Evolutionary conservation across 2,888 invertebrate genomes (phyloP).

Genomic region (Platycheirus albimanus): DNA sequence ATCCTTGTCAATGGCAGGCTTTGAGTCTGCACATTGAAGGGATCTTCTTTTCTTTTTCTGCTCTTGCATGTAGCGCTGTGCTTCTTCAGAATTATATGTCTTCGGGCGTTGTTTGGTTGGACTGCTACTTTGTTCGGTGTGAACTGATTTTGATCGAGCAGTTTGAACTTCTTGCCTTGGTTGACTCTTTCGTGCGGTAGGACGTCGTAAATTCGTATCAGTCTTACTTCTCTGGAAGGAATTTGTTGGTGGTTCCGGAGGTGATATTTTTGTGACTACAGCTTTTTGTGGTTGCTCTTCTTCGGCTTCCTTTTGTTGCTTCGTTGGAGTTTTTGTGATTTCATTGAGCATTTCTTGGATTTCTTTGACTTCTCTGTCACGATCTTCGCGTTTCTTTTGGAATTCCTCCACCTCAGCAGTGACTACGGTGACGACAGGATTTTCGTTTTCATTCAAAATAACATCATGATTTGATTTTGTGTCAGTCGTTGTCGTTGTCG

Average conservation of each 20-base stretch:
- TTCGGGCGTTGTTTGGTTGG: conserved; percentile 63
- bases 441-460: conserved; percentile 59
- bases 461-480: conserved; percentile 46
- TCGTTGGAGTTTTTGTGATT: conserved; percentile 71
- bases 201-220: conserved; percentile 65
- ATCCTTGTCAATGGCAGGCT: conserved; percentile 80
- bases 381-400: conserved; percentile 76
- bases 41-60: conserved; percentile 84
- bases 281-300: background rate
- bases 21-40: conserved; percentile 63
- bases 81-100: conserved; percentile 83
- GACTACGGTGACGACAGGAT: too few species aligned
- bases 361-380: conserved; percentile 76
- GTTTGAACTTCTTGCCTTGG: conserved; percentile 22
- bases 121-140: conserved; percentile 13
- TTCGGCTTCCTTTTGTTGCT: conserved; percentile 7
- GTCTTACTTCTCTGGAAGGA: conserved; percentile 74
- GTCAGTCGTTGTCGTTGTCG: too few species aligned
- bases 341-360: conserved; percentile 77
- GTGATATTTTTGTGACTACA: conserved; percentile 1
- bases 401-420: conserved; percentile 65
- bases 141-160: conserved; percentile 61
- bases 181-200: conserved; percentile 39
- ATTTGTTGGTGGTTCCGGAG: conserved; percentile 35
- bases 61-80: conserved; percentile 84